Evolutionary conservation across 2,888 invertebrate species (phyloP).

Genomic region (Mythimna impura): DNA sequence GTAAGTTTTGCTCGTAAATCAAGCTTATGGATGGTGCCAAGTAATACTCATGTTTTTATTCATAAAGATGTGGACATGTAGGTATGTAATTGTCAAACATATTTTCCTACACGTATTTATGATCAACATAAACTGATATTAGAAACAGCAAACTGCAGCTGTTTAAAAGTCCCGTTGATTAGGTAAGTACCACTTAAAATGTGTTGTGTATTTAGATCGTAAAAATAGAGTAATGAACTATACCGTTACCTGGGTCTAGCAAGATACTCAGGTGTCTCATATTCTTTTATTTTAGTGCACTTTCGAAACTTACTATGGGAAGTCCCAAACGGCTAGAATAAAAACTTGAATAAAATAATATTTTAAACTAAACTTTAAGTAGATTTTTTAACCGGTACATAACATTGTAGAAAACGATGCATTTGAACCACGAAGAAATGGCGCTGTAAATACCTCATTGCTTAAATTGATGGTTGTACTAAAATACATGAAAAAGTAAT

Average conservation of each 20-base stretch:
- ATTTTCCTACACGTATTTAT: neutral
- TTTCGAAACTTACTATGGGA: slow-evolving; percentile 2
- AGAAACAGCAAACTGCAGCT: neutral
- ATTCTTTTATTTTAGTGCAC: slow-evolving; percentile 18
- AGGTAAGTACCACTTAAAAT: neutral
- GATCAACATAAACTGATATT: neutral
- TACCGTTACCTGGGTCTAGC: neutral
- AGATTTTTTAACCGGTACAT: neutral
- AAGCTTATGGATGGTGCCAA: slow-evolving; percentile 50
- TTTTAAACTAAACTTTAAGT: neutral
- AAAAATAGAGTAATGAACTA: neutral
- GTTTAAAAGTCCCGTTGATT: neutral
- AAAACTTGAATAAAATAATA: slow-evolving; percentile 3
- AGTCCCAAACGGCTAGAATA: neutral
- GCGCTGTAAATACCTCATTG: neutral
- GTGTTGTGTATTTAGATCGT: neutral
- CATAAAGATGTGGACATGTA: slow-evolving; percentile 16
- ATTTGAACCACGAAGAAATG: neutral
- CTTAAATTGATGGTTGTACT: neutral
- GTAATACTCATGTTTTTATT: slow-evolving; percentile 52
- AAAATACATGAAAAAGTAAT: neutral
- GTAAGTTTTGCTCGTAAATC: slow-evolving; percentile 59
- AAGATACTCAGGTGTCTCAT: slow-evolving; percentile 4
- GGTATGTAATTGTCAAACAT: neutral
- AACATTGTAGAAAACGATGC: neutral